Evolutionary conservation across 37 sponge, comb jelly and placozoan species (phyloP).

Genomic region (Sycon ciliatum): DNA sequence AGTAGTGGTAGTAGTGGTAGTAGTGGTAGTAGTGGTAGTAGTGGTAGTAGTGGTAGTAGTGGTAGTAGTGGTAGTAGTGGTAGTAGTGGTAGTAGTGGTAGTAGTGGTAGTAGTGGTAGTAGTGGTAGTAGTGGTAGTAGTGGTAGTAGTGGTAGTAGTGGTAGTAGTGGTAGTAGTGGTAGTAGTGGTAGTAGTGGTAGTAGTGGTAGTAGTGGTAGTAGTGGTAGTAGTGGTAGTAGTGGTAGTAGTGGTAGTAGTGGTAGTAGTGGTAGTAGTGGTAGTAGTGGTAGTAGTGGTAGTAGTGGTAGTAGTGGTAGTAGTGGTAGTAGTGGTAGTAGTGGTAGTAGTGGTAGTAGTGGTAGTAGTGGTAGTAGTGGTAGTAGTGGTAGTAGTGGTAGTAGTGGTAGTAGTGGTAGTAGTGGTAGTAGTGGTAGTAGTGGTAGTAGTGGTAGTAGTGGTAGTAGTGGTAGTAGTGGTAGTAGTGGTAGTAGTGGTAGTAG

Average conservation of each 20-base stretch:
- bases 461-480: conserved; percentile 9
- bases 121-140: conserved; percentile 9
- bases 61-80: conserved; percentile 9
- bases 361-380: conserved; percentile 9
- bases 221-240: conserved; percentile 9
- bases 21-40: conserved; percentile 8
- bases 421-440: conserved; percentile 9
- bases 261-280: conserved; percentile 8
- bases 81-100: conserved; percentile 8
- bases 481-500: conserved; percentile 9
- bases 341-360: conserved; percentile 9
- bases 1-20: conserved; percentile 9
- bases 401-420: conserved; percentile 9
- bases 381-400: conserved; percentile 8
- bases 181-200: conserved; percentile 9
- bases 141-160: conserved; percentile 9
- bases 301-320: conserved; percentile 9
- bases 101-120: conserved; percentile 9
- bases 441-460: conserved; percentile 8
- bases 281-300: conserved; percentile 9
- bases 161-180: conserved; percentile 9
- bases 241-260: conserved; percentile 9
- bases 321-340: conserved; percentile 9
- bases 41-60: conserved; percentile 9
- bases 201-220: conserved; percentile 8